Evolutionary conservation across 2,113 vertebrate species (phyloP), one percentile per base, ranked within the genome.

Genomic region (Lepisosteus oculatus): DNA sequence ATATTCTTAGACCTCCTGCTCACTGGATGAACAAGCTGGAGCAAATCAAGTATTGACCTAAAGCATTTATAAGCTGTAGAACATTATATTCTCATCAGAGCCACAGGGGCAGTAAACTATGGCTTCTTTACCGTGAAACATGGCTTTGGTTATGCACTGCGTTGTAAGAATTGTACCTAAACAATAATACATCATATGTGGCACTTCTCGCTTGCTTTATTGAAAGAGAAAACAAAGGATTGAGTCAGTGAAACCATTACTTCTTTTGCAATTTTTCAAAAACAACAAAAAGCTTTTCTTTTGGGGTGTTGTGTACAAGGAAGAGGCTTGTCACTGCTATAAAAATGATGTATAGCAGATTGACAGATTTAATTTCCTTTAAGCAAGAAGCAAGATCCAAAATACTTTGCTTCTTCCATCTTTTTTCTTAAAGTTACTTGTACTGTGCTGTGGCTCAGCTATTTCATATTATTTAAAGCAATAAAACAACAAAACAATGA

Each of bases 191-290:
- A 98, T 98, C 96, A 98, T 91, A 80, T 86, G 83, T 88, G 86
- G 85, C 93, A 90, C 90, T 91, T 94, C 95, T 96, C 92, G 89
- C 92, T 94, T 86, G 92, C 93, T 96, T 98, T 97, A 97, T 96
- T 96, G 96, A 97, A 94, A 95, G 95, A 93, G 92, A 98, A 97
- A 97, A 97, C 96, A 98, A 95, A 96, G 94, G 95, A 89, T 95
- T 97, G 93, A 96, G 95, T 89, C 67, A 88, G 90, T 95, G 94
- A 94, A 97, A 95, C 97, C 95, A 97, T 97, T 99, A 97, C 92
- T 95, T 95, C 91, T 92, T 90, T 79, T 87, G 93, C 93, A 83
- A 97, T 97, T 96, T 97, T 98, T 98, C 96, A 98, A 83, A 88
- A 82, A 68, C 79, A 79, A 76, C 95, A 94, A 95, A 95, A 95